phyloP scores from a whole-genome alignment of 2,797 vertebrate genomes.

The Sebastes alutus region DNA sequence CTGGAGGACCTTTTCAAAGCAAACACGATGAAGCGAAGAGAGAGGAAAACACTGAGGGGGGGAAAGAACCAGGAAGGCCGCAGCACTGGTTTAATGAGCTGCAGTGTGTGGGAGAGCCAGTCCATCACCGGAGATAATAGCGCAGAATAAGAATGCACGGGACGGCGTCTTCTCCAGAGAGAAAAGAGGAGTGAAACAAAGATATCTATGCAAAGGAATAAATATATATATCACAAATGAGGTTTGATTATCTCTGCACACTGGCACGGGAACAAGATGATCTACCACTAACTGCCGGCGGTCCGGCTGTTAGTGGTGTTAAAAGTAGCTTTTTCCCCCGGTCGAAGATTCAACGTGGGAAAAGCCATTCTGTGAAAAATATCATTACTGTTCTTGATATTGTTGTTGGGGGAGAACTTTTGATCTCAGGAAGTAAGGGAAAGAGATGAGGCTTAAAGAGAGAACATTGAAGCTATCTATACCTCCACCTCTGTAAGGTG shows the following conservation, averaged over 20 bases:
- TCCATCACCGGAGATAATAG: constrained; percentile 60
- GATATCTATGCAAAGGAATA: constrained; percentile 36
- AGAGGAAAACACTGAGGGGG: constrained; percentile 16
- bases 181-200: constrained; percentile 8
- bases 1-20: constrained; percentile 67
- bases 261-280: background rate
- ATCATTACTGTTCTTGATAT: constrained; percentile 20
- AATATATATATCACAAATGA: constrained; percentile 42
- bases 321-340: background rate
- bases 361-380: constrained; percentile 14
- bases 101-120: constrained; percentile 43
- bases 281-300: background rate
- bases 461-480: constrained; percentile 13
- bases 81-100: constrained; percentile 63
- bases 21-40: constrained; percentile 52
- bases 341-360: background rate
- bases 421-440: background rate
- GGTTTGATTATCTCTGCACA: background rate
- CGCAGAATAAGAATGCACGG: constrained; percentile 49
- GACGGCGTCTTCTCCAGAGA: constrained; percentile 18
- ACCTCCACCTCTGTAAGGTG: constrained; percentile 28
- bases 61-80: constrained; percentile 12
- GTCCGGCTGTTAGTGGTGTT: background rate
- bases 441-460: background rate
- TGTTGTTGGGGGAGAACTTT: constrained; percentile 5